phyloP scores from a whole-genome alignment of 2,888 invertebrate species.

The Nyleta sp. region DNA sequence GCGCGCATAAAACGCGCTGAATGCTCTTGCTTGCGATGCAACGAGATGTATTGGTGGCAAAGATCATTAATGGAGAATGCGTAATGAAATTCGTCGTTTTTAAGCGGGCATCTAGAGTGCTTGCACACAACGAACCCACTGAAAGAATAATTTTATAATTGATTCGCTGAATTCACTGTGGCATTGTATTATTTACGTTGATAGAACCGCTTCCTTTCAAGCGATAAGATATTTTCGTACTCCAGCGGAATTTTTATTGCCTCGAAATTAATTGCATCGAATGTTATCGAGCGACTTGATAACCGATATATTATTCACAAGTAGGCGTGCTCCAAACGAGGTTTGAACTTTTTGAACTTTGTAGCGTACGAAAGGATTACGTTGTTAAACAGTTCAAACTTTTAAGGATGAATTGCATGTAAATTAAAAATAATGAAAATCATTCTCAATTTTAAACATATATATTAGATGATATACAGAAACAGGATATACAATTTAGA shows the following conservation, averaged over 20 bases:
- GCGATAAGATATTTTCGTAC: constrained; percentile 19
- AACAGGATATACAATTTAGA: too few relatives aligned
- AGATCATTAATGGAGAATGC: constrained; percentile 18
- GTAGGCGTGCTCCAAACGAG: too few relatives aligned
- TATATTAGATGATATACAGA: too few relatives aligned
- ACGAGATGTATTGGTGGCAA: constrained; percentile 23
- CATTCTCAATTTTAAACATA: too few relatives aligned
- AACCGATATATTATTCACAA: constrained; percentile 13
- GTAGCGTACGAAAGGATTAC: too few relatives aligned
- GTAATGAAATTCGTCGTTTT: constrained; percentile 27
- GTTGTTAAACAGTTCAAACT: too few relatives aligned
- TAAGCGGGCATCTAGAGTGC: neutral
- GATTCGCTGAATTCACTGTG: neutral
- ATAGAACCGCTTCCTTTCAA: constrained; percentile 8
- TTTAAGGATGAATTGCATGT: too few relatives aligned
- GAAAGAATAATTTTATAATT: constrained; percentile 3
- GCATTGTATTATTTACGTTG: neutral
- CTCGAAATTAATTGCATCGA: constrained; percentile 23
- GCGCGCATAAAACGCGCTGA: neutral
- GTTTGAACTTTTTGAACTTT: too few relatives aligned
- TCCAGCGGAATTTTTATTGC: constrained; percentile 10
- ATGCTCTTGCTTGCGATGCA: constrained; percentile 26
- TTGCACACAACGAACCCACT: neutral
- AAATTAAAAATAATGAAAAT: too few relatives aligned
- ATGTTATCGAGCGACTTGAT: constrained; percentile 18